Evolutionary conservation across 1,140 invertebrate species (phyloP).

Genomic region (Yoshiicerus persimilis): DNA sequence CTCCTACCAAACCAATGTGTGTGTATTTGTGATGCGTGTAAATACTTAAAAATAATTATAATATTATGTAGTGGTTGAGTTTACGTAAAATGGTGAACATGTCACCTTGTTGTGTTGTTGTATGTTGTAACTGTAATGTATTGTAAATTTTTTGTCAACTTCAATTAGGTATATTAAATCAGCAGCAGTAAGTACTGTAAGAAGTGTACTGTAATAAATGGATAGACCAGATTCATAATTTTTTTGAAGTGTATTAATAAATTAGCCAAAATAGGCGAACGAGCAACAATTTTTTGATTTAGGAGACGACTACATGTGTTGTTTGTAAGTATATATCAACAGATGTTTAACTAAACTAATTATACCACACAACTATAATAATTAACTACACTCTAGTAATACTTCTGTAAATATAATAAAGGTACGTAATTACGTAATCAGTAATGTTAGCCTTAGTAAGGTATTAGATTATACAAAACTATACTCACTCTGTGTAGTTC

Average conservation of each 20-base stretch:
- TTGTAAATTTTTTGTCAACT: not conserved
- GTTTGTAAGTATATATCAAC: not conserved
- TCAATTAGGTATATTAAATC: not conserved
- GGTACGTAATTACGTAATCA: not conserved
- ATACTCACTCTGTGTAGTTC: not conserved
- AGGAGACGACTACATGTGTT: not conserved
- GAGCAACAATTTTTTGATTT: not conserved
- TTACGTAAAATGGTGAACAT: not conserved
- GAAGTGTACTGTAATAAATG: not conserved
- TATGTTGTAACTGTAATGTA: not conserved
- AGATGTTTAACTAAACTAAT: not conserved
- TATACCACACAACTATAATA: not conserved
- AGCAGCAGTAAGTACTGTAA: not conserved
- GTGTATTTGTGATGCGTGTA: not conserved
- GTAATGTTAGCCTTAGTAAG: not conserved
- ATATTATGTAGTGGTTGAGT: not conserved
- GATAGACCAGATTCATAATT: not conserved
- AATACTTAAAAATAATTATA: not conserved
- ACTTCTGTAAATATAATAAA: not conserved
- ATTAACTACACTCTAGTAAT: not conserved
- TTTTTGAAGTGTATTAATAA: not conserved
- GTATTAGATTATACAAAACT: not conserved
- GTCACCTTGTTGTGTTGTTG: not conserved
- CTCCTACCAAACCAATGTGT: not conserved
- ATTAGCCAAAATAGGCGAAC: not conserved